Evolutionary conservation across 2,113 vertebrate species (phyloP).

Genomic region (Vimba vimba): DNA sequence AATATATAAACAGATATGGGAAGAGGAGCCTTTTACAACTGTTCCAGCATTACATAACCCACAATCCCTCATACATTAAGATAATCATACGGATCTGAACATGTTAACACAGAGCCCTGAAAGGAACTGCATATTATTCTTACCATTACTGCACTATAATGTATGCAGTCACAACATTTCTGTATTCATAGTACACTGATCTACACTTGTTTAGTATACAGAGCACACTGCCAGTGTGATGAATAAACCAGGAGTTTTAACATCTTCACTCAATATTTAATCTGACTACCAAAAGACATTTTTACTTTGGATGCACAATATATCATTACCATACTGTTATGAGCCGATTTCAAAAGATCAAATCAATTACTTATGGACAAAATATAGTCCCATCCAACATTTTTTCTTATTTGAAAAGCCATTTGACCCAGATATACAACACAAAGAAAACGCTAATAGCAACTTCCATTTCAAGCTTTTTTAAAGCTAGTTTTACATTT

Average conservation of each 20-base stretch:
- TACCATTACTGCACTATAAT: neutral
- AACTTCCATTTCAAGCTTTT: no score
- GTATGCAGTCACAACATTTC: neutral
- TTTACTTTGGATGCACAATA: no score
- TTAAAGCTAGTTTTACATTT: no score
- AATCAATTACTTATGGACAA: no score
- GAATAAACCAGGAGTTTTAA: neutral
- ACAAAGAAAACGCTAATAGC: no score
- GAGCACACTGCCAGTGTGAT: neutral
- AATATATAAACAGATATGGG: conserved; percentile 21
- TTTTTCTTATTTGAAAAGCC: no score
- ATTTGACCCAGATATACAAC: no score
- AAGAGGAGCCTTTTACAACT: neutral
- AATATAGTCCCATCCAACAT: no score
- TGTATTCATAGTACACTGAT: neutral
- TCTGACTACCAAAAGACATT: no score
- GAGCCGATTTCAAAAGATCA: no score
- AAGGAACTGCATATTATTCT: neutral
- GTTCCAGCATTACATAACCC: neutral
- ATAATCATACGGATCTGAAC: neutral
- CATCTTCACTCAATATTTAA: no score
- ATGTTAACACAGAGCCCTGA: neutral
- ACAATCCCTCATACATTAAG: neutral
- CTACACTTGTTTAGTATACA: neutral
- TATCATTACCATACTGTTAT: no score